Base-by-base conservation (phyloP, 64 coral and sea anemone species). In the Cladopsammia gracilis region DNA sequence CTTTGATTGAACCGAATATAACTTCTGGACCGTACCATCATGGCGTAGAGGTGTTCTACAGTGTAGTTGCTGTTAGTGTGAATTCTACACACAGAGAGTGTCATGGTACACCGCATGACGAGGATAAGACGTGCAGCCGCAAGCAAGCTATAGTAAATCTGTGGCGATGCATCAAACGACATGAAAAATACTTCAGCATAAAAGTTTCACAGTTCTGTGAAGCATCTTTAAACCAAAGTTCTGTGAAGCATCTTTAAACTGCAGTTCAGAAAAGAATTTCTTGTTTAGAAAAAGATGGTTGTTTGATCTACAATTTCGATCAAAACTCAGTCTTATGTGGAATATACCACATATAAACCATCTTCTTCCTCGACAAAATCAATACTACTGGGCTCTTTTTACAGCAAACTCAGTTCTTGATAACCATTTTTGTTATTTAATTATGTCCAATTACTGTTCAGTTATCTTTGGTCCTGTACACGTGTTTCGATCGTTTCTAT, bases 71-170 rank as follows among this genome's bases (percentile, higher is more conserved):
- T 5, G 16, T 78, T 49, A 86, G 25, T 50, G 50, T 64, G 3
- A 13, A 86, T 56, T 90, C 93, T 9, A 18, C 53, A 23, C 88
- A 95, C 79, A 95, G 74, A 49, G 87, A 90, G 58, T 95, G 93
- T n/a, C 78, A 90, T 50, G 93, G 93, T 7, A 70, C 64, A 16
- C 94, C 89, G 13, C 18, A 74, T 12, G 86, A 95, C 25, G 94
- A 95, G 53, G 94, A 95, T 24, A 10, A 6, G 1, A 20, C 48
- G 15, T 95, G 94, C 89, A 96, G 89, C 58, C 52, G 57, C 25
- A 78, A 24, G 4, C 5, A 58, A 59, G 11, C 46, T 19, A 45
- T 58, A 6, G 10, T 42, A 12, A 9, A 15, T 46, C 11, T 47
- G 13, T 4, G n/a, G 7, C 10, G 45, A 13, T 67, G 67, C 23